Evolutionary conservation across 2,113 vertebrate species (phyloP), one percentile per base, ranked within the genome.

Genomic region (Phainopepla nitens): DNA sequence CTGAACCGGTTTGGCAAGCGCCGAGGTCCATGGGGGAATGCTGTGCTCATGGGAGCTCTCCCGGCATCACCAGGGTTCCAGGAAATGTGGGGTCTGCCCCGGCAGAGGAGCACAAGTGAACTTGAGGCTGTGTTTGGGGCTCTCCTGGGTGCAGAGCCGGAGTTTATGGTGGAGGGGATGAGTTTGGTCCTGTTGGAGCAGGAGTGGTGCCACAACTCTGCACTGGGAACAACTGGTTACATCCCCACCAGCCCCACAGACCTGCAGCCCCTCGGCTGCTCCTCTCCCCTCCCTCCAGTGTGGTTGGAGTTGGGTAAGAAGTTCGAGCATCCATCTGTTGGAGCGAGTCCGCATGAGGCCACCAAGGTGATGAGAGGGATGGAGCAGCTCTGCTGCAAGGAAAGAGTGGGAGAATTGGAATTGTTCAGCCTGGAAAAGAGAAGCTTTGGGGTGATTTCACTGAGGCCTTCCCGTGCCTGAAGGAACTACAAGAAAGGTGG

Each of bases 1-100:
- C 51, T 12, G 36, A 50, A 72, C 33, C 70, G 15, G 41, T 41
- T 0, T 3, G 44, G 44, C 0, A 0, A 4, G 62, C 0, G 0
- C 53, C 0, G 4, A 66, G 56, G 16, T 53, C 71, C 3, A 0
- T 0, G 45, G 35, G n/a, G 39, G n/a, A 72, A 3, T 3, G 25
- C 10, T 35, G 58, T 2, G 65, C 35, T 35, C 53, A 1, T 1
- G 4, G 65, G 75, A 72, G 24, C 42, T 19, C 75, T n/a, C 47
- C 9, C 0, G 3, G n/a, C 24, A 58, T 7, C 70, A 2, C 69
- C 7, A 1, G 1, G 0, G 60, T 13, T 33, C 41, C 25, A 6
- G 41, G 49, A 19, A 36, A 36, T 9, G 70, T 2, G 16, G 53
- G 33, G 4, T 54, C 54, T 69, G 84, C 29, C 14, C 49, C 0